A percentile compares a stretch with the other conserved stretches of the same genome.
These are phyloP conservation scores for Buathra laborator DNA, from an alignment of 2,888 invertebrate species.

Conservation along the genomic window DNA sequence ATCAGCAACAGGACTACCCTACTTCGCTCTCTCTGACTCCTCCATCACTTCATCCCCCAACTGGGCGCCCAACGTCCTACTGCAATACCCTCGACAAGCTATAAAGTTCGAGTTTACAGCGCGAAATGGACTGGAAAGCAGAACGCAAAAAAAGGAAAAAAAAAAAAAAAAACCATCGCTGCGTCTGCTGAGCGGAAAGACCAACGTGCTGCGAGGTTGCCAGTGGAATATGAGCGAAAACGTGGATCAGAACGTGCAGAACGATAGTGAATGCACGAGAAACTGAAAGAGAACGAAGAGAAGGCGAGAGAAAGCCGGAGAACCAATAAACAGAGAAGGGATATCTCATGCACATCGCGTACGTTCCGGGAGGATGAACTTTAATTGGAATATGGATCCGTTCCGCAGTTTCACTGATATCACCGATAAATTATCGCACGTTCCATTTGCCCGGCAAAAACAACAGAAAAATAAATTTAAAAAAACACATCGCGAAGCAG, in stretches of 20 bases:
- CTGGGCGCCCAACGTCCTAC: conserved; percentile 64
- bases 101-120: conserved; percentile 84
- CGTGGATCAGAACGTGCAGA: conserved; percentile 55
- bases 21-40: conserved; percentile 54
- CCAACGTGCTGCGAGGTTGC: conserved; percentile 57
- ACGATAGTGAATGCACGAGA: conserved; percentile 61
- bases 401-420: conserved; percentile 80
- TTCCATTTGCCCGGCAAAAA: conserved; percentile 82
- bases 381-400: conserved; percentile 85
- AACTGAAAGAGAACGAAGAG: conserved; percentile 31
- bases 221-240: conserved; percentile 54
- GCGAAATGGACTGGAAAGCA: conserved; percentile 84
- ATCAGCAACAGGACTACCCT: conserved; percentile 37
- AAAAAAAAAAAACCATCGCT: conserved; percentile 30
- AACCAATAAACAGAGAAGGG: conserved; percentile 65
- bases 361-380: conserved; percentile 84
- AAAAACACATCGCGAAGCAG: conserved; percentile 25
- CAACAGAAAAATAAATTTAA: conserved; percentile 46
- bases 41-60: conserved; percentile 72
- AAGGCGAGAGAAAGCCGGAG: conserved; percentile 46
- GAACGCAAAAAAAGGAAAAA: conserved; percentile 79
- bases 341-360: conserved; percentile 69
- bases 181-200: conserved; percentile 54
- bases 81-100: conserved; percentile 73
- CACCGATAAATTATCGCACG: conserved; percentile 83